Conservation (phyloP, 2,888 invertebrate genomes). For the Eledone cirrhosa region DNA sequence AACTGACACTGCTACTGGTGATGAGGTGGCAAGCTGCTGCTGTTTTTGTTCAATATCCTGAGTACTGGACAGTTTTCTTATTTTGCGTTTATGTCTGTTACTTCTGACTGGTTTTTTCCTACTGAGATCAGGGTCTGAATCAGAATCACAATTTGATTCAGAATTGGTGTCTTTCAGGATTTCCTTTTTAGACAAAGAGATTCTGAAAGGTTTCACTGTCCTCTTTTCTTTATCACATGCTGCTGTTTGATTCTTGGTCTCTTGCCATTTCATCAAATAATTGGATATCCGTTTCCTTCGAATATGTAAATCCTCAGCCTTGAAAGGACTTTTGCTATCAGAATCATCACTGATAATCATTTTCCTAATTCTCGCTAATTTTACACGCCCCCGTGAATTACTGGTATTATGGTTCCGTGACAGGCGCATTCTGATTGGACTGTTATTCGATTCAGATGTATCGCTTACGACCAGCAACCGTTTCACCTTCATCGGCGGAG, state of each 20-base stretch:
- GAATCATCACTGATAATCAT: not conserved
- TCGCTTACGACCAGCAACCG: not conserved
- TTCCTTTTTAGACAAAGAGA: conserved; percentile 21
- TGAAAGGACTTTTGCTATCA: not conserved
- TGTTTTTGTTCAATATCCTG: too few relatives aligned
- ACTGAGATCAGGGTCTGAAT: too few relatives aligned
- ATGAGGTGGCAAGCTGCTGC: too few relatives aligned
- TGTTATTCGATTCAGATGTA: not conserved
- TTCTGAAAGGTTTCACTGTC: not conserved
- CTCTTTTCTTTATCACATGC: not conserved
- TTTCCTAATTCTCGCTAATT: too few relatives aligned
- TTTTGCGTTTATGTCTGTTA: not conserved
- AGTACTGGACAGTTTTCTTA: too few relatives aligned
- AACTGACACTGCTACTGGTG: too few relatives aligned
- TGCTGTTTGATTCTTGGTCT: not conserved
- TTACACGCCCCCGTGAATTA: not conserved
- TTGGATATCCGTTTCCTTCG: not conserved
- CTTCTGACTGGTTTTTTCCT: not conserved
- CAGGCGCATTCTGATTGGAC: conserved; percentile 12
- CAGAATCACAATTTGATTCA: not conserved
- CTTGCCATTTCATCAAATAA: not conserved
- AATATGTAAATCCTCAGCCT: not conserved
- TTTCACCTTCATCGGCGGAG: not conserved
- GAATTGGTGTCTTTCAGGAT: not conserved
- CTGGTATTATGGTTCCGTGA: not conserved